Percentiles rank a stretch among this genome's conserved stretches.
These are phyloP conservation scores for Candidula unifasciata DNA, from an alignment of 2,888 invertebrate genomes.

Conservation along the genomic window DNA sequence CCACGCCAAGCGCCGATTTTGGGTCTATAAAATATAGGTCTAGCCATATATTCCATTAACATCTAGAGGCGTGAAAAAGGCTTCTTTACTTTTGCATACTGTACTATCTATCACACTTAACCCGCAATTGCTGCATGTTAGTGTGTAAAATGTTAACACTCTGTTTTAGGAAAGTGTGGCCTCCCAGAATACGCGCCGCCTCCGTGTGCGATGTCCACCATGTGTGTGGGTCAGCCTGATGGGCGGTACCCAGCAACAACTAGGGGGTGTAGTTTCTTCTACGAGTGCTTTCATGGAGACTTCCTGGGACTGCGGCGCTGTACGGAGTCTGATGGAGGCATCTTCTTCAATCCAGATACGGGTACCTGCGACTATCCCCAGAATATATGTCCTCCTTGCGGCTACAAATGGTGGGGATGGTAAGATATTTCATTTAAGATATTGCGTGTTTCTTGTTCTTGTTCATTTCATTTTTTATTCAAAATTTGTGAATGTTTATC, in stretches of 20 bases:
- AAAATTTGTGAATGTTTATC: not conserved
- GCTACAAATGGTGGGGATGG: conserved; percentile 63
- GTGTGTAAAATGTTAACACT: not conserved
- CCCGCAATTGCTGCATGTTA: no score
- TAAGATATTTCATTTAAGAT: conserved; percentile 54
- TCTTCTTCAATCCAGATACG: conserved; percentile 58
- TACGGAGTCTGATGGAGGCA: conserved; percentile 54
- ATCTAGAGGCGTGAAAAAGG: no score
- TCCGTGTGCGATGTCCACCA: conserved; percentile 55
- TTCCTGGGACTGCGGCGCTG: conserved; percentile 56
- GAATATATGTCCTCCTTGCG: conserved; percentile 62
- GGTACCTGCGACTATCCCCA: conserved; percentile 58
- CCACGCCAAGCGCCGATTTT: no score
- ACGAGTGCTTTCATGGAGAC: conserved; percentile 52
- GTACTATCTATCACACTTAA: no score
- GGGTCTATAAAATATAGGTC: no score
- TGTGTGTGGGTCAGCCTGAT: conserved; percentile 46
- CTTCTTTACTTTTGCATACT: no score
- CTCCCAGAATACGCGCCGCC: conserved; percentile 52
- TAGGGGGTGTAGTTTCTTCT: conserved; percentile 58
- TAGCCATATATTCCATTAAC: no score
- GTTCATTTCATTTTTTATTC: no score
- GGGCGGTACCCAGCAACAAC: conserved; percentile 55
- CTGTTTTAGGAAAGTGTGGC: conserved; percentile 54
- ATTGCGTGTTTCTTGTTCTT: not conserved